Percentiles rank a stretch among this genome's conserved stretches.
Conservation (phyloP, 2,888 invertebrate species). For the Didymodactylos carnosus region DNA sequence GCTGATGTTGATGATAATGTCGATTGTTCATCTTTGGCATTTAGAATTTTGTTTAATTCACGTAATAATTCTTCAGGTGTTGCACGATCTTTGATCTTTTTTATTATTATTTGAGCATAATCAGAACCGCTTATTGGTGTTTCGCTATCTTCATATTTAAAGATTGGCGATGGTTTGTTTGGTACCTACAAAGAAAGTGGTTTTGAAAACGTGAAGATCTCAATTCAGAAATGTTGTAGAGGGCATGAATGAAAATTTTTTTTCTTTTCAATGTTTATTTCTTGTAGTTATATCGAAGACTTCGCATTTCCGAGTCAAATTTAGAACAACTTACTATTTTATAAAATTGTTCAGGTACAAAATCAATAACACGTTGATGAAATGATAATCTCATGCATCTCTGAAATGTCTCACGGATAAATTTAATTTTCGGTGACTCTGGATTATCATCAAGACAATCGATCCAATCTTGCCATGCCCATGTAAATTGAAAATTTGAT, state of each 20-base stretch:
- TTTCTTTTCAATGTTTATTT: too few relatives aligned
- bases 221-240: too few relatives aligned
- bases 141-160: slow-evolving; percentile 38
- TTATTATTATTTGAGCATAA: neutral
- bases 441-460: slow-evolving; percentile 25
- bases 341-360: slow-evolving; percentile 67
- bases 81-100: neutral
- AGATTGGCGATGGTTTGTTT: slow-evolving; percentile 40
- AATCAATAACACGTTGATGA: slow-evolving; percentile 72
- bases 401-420: slow-evolving; percentile 70
- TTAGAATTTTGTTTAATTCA: neutral
- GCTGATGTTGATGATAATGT: neutral
- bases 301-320: slow-evolving; percentile 43
- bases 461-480: slow-evolving; percentile 61
- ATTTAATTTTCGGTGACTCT: slow-evolving; percentile 78
- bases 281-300: too few relatives aligned
- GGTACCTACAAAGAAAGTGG: too few relatives aligned
- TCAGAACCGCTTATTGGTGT: slow-evolving; percentile 53
- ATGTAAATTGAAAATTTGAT: slow-evolving; percentile 94
- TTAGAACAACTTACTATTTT: slow-evolving; percentile 64
- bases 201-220: too few relatives aligned
- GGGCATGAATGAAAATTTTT: too few relatives aligned
- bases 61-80: neutral
- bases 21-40: neutral
- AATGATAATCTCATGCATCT: slow-evolving; percentile 79